Evolutionary conservation across 2,113 vertebrate genomes (phyloP).

Genomic region (Alectura lathami): DNA sequence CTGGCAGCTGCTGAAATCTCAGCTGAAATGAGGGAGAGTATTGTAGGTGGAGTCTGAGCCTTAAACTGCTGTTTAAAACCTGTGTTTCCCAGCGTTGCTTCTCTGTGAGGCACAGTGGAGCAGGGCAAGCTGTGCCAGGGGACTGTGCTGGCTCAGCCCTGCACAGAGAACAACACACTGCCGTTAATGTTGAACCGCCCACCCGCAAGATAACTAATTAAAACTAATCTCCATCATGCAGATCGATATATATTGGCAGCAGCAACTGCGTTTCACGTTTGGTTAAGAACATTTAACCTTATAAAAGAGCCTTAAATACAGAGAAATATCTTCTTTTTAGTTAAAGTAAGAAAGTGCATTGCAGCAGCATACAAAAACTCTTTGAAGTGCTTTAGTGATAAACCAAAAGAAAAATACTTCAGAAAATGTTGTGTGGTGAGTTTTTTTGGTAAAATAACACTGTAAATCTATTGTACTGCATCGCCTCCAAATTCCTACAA

Average conservation of each 20-base stretch:
- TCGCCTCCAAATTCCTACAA: background rate
- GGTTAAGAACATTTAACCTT: background rate
- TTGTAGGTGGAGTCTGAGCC: background rate
- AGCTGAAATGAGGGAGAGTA: accelerated
- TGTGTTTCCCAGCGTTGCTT: background rate
- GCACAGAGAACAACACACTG: background rate
- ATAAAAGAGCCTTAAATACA: background rate
- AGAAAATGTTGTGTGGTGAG: background rate
- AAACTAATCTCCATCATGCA: background rate
- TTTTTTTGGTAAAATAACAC: background rate
- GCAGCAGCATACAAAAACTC: accelerated
- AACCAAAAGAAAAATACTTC: background rate
- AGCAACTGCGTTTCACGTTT: background rate
- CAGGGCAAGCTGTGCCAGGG: background rate
- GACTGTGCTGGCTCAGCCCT: background rate
- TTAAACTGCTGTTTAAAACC: background rate
- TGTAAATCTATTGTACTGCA: background rate
- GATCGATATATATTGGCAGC: slow-evolving; percentile 5
- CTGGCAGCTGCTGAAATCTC: background rate
- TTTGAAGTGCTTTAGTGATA: background rate
- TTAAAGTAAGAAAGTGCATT: background rate
- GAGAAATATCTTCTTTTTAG: background rate
- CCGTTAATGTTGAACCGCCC: background rate
- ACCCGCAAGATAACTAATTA: slow-evolving; percentile 20
- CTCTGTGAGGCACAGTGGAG: background rate